phyloP scores from a whole-genome alignment of 2,113 vertebrate species.

The Empidonax alnorum region DNA sequence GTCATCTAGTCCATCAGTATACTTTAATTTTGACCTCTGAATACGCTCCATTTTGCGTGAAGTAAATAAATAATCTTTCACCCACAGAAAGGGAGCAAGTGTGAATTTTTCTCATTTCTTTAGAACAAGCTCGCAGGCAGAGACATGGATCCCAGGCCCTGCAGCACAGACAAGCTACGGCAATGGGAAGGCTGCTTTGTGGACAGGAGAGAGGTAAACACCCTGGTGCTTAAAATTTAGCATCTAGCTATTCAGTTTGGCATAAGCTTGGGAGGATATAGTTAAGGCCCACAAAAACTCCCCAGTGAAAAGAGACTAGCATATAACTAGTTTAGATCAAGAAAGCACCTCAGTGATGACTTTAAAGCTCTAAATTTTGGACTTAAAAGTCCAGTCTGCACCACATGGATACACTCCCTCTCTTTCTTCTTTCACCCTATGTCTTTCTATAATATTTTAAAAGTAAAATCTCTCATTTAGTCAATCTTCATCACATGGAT shows the following conservation, averaged over 20 bases:
- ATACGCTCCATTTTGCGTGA: not conserved
- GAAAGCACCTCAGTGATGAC: not conserved
- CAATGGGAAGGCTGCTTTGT: not conserved
- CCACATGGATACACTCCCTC: not conserved
- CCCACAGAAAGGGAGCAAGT: not conserved
- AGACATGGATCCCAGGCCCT: not conserved
- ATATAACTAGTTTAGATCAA: not conserved
- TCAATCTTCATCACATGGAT: not conserved
- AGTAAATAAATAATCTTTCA: not conserved
- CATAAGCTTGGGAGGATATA: not conserved
- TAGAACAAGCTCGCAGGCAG: not conserved
- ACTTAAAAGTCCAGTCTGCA: not conserved
- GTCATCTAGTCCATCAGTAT: not conserved
- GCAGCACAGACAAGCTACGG: not conserved
- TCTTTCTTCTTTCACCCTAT: not conserved
- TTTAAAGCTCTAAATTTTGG: not conserved
- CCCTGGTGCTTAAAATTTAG: not conserved
- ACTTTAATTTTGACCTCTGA: not conserved
- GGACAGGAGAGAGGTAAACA: not conserved
- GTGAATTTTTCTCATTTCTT: not conserved
- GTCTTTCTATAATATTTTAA: not conserved
- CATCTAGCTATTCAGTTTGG: not conserved
- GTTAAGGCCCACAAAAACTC: not conserved
- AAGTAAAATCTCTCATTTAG: not conserved
- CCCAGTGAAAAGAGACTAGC: not conserved